Conservation (phyloP, 2,113 vertebrate genomes). For the Pseudolaguvia tuberculata region DNA sequence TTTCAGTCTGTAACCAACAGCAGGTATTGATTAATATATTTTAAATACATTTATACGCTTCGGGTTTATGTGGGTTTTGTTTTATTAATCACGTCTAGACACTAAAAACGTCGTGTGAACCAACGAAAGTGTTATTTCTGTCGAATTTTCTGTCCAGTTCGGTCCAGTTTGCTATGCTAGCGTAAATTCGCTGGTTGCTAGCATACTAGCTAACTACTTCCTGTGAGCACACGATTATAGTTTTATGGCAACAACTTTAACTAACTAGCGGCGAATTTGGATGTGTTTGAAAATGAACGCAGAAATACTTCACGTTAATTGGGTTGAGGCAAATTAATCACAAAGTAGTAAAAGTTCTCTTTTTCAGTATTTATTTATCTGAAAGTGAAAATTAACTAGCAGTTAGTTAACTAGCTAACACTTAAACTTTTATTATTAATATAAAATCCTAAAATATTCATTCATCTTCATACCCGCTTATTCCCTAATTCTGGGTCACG, state of each 20-base stretch:
- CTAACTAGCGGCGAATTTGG: too few relatives aligned
- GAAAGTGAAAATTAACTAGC: background rate
- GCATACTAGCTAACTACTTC: constrained; percentile 20
- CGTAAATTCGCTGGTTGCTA: constrained; percentile 10
- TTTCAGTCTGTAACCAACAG: constrained; percentile 17
- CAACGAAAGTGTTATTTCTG: background rate
- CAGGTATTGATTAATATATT: background rate
- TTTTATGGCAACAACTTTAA: background rate
- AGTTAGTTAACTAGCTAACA: too few relatives aligned
- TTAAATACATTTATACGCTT: background rate
- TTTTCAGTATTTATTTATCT: background rate
- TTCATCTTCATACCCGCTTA: too few relatives aligned
- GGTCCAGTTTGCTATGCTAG: constrained; percentile 19
- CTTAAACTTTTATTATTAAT: too few relatives aligned
- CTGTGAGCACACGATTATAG: background rate
- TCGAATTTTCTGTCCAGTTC: background rate
- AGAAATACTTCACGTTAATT: constrained; percentile 6
- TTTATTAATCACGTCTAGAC: background rate
- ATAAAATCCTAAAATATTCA: too few relatives aligned
- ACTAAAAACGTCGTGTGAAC: too few relatives aligned
- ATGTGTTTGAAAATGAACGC: background rate
- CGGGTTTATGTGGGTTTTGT: background rate
- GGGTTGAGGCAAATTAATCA: background rate
- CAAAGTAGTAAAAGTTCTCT: background rate
- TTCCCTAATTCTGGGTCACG: too few relatives aligned